A percentile compares a stretch with the other conserved stretches of the same genome.
Conservation (phyloP, 23 tunicate species). For the Diplosoma virens region DNA sequence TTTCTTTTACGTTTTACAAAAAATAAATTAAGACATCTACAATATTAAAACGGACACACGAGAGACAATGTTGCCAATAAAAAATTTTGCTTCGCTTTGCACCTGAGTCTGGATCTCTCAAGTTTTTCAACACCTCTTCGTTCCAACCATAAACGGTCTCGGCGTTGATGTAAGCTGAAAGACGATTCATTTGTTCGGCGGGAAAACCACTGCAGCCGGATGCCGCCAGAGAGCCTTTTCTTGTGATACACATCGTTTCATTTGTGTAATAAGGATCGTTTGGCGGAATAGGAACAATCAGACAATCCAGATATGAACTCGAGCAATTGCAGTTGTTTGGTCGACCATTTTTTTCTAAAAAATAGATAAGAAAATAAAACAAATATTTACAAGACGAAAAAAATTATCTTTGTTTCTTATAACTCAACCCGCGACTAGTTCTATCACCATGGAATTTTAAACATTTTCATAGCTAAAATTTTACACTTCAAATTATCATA, state of each 20-base stretch:
- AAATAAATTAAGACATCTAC: neutral
- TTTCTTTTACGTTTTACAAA: neutral
- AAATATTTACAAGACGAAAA: too few relatives aligned
- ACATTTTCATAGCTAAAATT: too few relatives aligned
- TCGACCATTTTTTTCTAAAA: constrained; percentile 35
- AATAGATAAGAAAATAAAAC: neutral
- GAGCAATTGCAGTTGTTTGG: constrained; percentile 50
- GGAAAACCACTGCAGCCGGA: constrained; percentile 39
- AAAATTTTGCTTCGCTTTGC: neutral
- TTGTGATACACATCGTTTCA: constrained; percentile 45
- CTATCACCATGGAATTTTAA: too few relatives aligned
- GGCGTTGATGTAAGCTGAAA: constrained; percentile 65
- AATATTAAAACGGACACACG: neutral
- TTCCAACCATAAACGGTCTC: constrained; percentile 56
- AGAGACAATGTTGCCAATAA: neutral
- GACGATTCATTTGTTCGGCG: constrained; percentile 51
- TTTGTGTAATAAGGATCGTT: constrained; percentile 43
- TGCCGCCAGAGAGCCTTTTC: constrained; percentile 30
- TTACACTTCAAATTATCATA: neutral
- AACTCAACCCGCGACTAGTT: too few relatives aligned
- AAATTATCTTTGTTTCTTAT: too few relatives aligned
- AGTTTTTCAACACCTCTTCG: neutral
- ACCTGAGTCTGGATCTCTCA: constrained; percentile 69
- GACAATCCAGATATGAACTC: constrained; percentile 44
- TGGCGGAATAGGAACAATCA: constrained; percentile 45